phyloP scores from a whole-genome alignment of 2,797 vertebrate genomes.

The Eupleurogrammus muticus region DNA sequence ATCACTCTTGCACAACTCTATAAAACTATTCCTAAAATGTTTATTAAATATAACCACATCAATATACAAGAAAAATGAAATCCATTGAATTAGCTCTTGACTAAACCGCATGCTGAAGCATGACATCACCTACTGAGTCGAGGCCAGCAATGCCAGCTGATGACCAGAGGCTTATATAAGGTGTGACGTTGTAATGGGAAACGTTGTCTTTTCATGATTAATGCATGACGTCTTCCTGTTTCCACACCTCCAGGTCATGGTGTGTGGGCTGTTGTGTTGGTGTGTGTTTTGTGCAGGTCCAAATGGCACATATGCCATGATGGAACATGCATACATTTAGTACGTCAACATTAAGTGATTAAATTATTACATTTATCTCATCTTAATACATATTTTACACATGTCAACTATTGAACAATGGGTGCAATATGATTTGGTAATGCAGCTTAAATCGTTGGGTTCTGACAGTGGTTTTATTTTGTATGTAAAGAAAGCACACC shows the following conservation, averaged over 20 bases:
- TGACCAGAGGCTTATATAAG: slow-evolving; percentile 45
- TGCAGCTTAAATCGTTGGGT: not conserved
- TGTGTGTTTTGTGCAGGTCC: slow-evolving; percentile 1
- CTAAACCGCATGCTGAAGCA: not conserved
- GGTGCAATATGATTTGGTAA: slow-evolving; percentile 12
- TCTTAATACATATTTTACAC: too few relatives aligned
- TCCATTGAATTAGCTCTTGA: not conserved
- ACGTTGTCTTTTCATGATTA: slow-evolving; percentile 63
- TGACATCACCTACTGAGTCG: slow-evolving; percentile 34
- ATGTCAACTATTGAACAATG: not conserved
- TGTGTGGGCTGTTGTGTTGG: not conserved
- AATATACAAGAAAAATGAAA: not conserved
- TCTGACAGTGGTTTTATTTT: not conserved
- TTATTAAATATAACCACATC: slow-evolving; percentile 9
- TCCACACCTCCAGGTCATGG: slow-evolving; percentile 34
- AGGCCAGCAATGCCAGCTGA: slow-evolving; percentile 11
- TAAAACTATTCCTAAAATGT: not conserved
- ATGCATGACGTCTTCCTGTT: slow-evolving; percentile 63
- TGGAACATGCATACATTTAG: not conserved
- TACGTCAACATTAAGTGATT: not conserved
- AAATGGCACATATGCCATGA: not conserved
- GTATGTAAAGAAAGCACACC: too few relatives aligned
- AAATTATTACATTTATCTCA: too few relatives aligned
- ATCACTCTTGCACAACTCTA: not conserved
- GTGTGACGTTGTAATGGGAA: slow-evolving; percentile 73